A percentile compares a stretch with the other conserved stretches of the same genome.
These are phyloP conservation scores for Palythoa grandis DNA, from an alignment of 92 coral and sea anemone species.

Conservation along the genomic window DNA sequence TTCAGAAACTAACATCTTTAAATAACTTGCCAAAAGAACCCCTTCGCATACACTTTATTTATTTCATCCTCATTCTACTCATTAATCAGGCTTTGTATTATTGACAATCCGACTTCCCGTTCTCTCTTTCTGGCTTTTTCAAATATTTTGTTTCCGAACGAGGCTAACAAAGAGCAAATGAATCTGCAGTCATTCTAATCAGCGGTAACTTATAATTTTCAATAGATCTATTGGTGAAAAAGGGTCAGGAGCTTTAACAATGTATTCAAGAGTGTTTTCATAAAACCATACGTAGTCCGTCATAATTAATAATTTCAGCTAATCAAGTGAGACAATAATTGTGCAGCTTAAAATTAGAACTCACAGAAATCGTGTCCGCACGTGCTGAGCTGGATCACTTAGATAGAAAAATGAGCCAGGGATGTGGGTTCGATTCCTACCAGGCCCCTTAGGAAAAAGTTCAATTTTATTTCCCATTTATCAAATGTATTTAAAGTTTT, in stretches of 20 bases:
- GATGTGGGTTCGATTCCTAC: not conserved
- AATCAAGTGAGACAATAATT: not conserved
- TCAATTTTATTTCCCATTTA: not conserved
- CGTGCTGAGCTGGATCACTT: too few species aligned
- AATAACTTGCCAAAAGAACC: not conserved
- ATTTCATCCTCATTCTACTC: too few species aligned
- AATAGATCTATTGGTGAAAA: not conserved
- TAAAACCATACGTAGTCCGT: not conserved
- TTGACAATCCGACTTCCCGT: too few species aligned
- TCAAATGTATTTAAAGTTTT: not conserved
- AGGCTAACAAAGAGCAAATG: not conserved
- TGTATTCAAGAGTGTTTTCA: not conserved
- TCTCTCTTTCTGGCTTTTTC: too few species aligned
- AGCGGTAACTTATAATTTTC: not conserved
- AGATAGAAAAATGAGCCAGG: too few species aligned
- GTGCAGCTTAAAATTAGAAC: not conserved
- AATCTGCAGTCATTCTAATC: not conserved
- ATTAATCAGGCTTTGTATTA: too few species aligned
- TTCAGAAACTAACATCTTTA: not conserved
- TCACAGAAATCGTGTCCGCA: not conserved
- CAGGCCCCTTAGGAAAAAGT: not conserved
- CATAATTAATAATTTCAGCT: not conserved
- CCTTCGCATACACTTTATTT: too few species aligned
- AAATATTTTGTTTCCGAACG: not conserved
- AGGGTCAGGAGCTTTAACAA: constrained; percentile 42